Conservation (phyloP, 2,113 vertebrate species). For the Peromyscus leucopus region DNA sequence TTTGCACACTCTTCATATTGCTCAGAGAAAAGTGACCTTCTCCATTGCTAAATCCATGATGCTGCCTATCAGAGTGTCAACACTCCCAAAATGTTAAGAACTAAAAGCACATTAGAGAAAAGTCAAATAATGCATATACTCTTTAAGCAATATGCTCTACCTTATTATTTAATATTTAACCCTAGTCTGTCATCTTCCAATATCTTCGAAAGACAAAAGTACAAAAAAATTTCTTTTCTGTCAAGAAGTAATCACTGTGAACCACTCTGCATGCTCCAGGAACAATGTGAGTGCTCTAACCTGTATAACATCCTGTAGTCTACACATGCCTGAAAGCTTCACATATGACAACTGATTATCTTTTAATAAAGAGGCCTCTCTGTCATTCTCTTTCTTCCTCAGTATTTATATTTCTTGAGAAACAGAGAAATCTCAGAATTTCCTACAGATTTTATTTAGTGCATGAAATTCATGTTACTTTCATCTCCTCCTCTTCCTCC, state of each 20-base stretch:
- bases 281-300: not conserved
- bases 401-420: not conserved
- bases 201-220: not conserved
- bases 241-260: not conserved
- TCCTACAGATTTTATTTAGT: not conserved
- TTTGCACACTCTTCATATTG: slow-evolving; percentile 8
- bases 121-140: not conserved
- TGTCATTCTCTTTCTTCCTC: not conserved
- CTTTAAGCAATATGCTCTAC: not conserved
- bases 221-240: not conserved
- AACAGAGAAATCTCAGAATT: not conserved
- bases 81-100: slow-evolving; percentile 15
- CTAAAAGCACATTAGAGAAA: slow-evolving; percentile 26
- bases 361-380: not conserved
- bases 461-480: not conserved
- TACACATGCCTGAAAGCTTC: not conserved
- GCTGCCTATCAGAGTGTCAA: not conserved
- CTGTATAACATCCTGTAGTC: not conserved
- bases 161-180: not conserved
- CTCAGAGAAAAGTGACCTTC: slow-evolving; percentile 47
- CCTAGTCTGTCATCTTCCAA: not conserved
- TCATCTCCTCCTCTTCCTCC: not conserved
- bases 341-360: not conserved
- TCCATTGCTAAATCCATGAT: slow-evolving; percentile 41
- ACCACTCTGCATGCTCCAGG: not conserved